A percentile compares a stretch with the other conserved stretches of the same genome.
These are phyloP conservation scores for Chironomus striatipennis DNA, from an alignment of 1,140 invertebrate species.

Conservation along the genomic window DNA sequence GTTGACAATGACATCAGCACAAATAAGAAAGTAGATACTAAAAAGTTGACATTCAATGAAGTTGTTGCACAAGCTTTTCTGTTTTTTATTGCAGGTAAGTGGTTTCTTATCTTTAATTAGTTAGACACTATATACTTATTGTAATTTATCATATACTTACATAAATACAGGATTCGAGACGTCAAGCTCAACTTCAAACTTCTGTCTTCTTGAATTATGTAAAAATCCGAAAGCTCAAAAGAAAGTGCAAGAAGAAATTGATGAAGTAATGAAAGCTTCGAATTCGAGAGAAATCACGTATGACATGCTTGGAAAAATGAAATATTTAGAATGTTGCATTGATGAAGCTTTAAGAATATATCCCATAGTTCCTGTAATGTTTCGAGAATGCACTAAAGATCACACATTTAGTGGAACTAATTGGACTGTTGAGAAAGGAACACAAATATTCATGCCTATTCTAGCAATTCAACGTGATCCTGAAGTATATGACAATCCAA, in stretches of 20 bases:
- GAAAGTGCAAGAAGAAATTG: constrained; percentile 40
- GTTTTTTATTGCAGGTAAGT: constrained; percentile 25
- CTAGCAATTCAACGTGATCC: neutral
- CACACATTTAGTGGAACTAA: constrained; percentile 30
- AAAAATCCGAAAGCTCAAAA: constrained; percentile 25
- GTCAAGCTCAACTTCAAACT: constrained; percentile 27
- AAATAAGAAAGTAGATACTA: neutral
- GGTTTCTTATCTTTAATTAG: neutral
- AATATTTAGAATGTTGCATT: constrained; percentile 38
- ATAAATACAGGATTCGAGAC: constrained; percentile 30
- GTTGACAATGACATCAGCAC: neutral
- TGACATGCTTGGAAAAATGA: constrained; percentile 34
- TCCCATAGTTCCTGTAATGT: constrained; percentile 37
- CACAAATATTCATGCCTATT: neutral
- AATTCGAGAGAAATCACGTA: constrained; percentile 33
- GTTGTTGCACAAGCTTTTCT: constrained; percentile 28
- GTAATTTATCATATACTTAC: no score
- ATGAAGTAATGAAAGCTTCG: constrained; percentile 30
- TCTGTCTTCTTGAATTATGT: constrained; percentile 27
- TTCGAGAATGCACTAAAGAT: constrained; percentile 31
- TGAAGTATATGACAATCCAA: neutral
- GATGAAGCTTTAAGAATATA: constrained; percentile 38
- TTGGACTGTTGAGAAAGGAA: neutral
- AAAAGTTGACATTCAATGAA: constrained; percentile 24
- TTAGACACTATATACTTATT: no score